Evolutionary conservation across 2,888 invertebrate species (phyloP).

Genomic region (Scrobipalpa atriplicella): DNA sequence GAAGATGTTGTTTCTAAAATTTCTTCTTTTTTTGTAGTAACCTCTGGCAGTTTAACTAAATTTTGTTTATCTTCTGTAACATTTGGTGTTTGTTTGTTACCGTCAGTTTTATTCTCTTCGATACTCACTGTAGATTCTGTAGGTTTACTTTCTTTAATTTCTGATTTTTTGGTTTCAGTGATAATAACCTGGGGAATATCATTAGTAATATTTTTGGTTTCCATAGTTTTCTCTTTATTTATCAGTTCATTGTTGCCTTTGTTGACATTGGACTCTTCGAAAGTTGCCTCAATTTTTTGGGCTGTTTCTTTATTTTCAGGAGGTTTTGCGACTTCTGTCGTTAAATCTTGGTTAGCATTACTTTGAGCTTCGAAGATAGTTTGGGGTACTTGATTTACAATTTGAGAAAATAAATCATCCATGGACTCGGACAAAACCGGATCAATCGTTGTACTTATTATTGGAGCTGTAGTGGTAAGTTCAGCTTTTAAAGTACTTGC

Average conservation of each 20-base stretch:
- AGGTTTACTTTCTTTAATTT: not conserved
- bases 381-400: constrained; percentile 63
- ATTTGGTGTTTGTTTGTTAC: no score
- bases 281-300: not conserved
- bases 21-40: constrained; percentile 38
- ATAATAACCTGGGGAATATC: constrained; percentile 10
- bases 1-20: not conserved
- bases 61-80: constrained; percentile 8
- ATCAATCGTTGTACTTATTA: constrained; percentile 59
- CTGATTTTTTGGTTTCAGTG: not conserved
- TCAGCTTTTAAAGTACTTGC: constrained; percentile 40
- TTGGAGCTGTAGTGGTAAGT: constrained; percentile 38
- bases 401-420: constrained; percentile 77
- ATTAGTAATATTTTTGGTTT: not conserved
- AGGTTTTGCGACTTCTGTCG: constrained; percentile 37
- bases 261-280: not conserved
- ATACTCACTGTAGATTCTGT: not conserved
- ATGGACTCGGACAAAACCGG: constrained; percentile 73
- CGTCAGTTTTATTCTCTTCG: not conserved
- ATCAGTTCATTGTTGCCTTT: no score
- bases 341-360: not conserved
- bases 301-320: constrained; percentile 31
- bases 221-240: not conserved
- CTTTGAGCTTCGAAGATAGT: constrained; percentile 41
- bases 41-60: constrained; percentile 40